Evolutionary conservation across 2,113 vertebrate genomes (phyloP).

Genomic region (Vanacampus margaritifer): DNA sequence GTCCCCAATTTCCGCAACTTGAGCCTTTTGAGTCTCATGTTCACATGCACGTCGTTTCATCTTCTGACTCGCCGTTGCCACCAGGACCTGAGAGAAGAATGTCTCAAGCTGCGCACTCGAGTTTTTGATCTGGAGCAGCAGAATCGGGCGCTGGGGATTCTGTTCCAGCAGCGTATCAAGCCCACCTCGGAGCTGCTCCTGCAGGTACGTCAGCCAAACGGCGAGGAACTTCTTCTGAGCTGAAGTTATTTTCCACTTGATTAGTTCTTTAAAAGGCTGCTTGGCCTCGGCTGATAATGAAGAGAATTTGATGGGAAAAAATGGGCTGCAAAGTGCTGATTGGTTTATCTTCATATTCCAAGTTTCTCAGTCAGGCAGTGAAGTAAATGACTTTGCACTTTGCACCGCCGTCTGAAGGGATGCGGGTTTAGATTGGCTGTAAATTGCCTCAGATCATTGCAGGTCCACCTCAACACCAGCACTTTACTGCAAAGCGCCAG

Average conservation of each 20-base stretch:
- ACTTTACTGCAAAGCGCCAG: constrained; percentile 22
- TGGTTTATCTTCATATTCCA: constrained; percentile 7
- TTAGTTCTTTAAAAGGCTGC: constrained; percentile 16
- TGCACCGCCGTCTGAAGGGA: not conserved
- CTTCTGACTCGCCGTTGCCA: not conserved
- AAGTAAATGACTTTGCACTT: constrained; percentile 7
- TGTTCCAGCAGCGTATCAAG: constrained; percentile 87
- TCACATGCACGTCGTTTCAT: not conserved
- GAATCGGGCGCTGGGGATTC: constrained; percentile 79
- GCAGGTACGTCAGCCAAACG: constrained; percentile 73
- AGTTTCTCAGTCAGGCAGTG: not conserved
- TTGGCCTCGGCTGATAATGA: constrained; percentile 11
- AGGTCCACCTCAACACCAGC: constrained; percentile 11
- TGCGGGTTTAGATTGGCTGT: not conserved
- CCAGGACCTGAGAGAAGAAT: constrained; percentile 89
- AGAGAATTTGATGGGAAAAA: not conserved
- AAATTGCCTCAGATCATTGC: constrained; percentile 33
- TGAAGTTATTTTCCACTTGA: constrained; percentile 33
- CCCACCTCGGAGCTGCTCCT: constrained; percentile 85
- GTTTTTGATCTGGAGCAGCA: constrained; percentile 93
- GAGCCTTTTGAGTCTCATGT: too few relatives aligned
- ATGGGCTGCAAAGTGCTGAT: constrained; percentile 13
- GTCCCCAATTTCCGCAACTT: constrained; percentile 26
- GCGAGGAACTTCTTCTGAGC: constrained; percentile 8
- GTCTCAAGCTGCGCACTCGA: constrained; percentile 86